Conservation (phyloP, 2,113 vertebrate genomes). For the Euleptes europaea region DNA sequence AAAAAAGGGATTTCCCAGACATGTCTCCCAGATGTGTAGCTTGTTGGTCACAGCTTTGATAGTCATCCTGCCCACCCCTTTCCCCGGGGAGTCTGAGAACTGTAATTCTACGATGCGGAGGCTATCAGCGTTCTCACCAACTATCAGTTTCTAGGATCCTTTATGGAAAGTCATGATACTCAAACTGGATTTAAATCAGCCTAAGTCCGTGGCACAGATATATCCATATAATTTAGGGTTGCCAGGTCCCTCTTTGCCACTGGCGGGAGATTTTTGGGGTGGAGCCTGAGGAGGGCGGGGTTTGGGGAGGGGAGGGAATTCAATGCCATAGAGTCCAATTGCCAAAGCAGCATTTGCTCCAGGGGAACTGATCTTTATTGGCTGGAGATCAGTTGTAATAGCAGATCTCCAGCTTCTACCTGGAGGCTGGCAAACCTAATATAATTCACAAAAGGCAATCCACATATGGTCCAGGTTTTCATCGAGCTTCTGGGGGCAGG, state of each 20-base stretch:
- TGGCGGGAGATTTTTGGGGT: too few species aligned
- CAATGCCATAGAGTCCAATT: too few species aligned
- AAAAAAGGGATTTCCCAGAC: neutral
- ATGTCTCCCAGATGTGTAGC: neutral
- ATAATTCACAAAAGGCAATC: neutral
- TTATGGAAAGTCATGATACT: neutral
- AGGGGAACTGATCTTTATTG: too few species aligned
- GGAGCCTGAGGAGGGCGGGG: too few species aligned
- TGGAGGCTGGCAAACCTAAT: too few species aligned
- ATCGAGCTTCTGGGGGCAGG: neutral
- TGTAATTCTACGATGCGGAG: neutral
- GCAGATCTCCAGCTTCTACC: too few species aligned
- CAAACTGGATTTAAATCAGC: neutral
- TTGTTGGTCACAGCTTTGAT: neutral
- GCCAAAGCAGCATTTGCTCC: too few species aligned
- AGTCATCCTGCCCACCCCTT: too few species aligned
- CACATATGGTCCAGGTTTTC: neutral
- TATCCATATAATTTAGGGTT: too few species aligned
- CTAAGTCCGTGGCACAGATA: neutral
- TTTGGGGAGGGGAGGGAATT: too few species aligned
- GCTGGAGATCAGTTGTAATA: too few species aligned
- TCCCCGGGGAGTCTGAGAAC: neutral
- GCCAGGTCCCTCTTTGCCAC: too few species aligned
- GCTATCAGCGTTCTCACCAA: neutral
- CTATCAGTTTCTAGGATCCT: neutral